These are phyloP conservation scores for Mactromeris polynyma DNA, from an alignment of 2,888 invertebrate species.

Conservation along the genomic window DNA sequence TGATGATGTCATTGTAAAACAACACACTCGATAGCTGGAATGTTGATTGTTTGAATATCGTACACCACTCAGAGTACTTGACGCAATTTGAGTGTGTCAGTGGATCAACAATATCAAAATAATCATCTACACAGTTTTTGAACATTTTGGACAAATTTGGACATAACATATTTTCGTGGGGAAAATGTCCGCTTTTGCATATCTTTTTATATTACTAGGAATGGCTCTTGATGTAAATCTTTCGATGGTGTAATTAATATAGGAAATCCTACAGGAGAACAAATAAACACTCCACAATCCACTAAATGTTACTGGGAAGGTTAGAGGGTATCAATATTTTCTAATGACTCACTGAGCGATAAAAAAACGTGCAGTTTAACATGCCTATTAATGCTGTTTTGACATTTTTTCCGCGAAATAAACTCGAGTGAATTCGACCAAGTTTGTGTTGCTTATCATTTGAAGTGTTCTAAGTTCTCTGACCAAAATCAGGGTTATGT, in stretches of 20 bases:
- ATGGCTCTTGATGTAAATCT: neutral
- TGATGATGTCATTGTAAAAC: neutral
- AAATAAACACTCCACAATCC: no score
- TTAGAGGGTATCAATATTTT: no score
- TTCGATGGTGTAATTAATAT: neutral
- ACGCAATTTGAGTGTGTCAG: neutral
- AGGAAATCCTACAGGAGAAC: neutral
- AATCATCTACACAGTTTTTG: neutral
- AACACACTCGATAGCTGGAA: neutral
- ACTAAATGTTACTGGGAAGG: no score
- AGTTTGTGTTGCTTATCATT: no score
- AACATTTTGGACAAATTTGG: neutral
- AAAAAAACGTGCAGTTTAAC: no score
- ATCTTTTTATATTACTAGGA: neutral
- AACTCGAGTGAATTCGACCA: no score
- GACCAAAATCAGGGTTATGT: no score
- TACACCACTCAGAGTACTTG: neutral
- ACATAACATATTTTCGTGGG: neutral
- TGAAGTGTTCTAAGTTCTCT: no score
- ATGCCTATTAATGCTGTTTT: no score
- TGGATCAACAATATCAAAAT: neutral
- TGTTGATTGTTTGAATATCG: neutral
- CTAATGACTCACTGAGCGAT: no score
- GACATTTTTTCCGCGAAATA: no score
- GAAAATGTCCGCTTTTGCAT: neutral